A percentile compares a stretch with the other conserved stretches of the same genome.
phyloP scores from a whole-genome alignment of 1,140 invertebrate species.

The Helicoverpa zea region DNA sequence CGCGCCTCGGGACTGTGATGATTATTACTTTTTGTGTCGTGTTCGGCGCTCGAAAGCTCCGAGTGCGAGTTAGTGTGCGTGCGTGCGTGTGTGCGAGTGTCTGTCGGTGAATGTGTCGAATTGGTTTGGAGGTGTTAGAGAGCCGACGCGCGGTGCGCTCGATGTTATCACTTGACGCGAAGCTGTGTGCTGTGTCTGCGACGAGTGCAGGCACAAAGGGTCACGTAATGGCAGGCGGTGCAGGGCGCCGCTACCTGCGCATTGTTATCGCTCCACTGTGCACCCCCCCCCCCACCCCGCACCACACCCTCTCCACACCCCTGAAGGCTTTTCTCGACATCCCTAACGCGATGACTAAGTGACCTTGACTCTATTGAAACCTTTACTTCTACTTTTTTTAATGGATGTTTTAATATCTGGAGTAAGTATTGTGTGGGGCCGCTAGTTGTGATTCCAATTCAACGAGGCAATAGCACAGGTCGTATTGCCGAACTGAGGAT shows the following conservation, averaged over 20 bases:
- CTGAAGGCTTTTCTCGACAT: background rate
- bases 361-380: background rate
- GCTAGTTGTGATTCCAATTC: too few species aligned
- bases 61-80: constrained; percentile 13
- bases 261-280: background rate
- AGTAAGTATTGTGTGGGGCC: too few species aligned
- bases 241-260: background rate
- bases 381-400: background rate
- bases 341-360: background rate
- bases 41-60: constrained; percentile 61
- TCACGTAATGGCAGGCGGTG: background rate
- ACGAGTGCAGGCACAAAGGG: too few species aligned
- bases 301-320: too few species aligned
- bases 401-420: background rate
- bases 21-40: constrained; percentile 64
- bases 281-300: background rate
- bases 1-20: constrained; percentile 56
- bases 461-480: too few species aligned
- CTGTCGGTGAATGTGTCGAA: constrained; percentile 43
- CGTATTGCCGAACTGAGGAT: too few species aligned
- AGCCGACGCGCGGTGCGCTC: background rate
- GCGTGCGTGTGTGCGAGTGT: constrained; percentile 35
- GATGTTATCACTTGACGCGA: background rate
- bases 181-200: too few species aligned
- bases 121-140: constrained; percentile 32